phyloP scores from a whole-genome alignment of 2,888 invertebrate species.

The Drosophila stalkeri region DNA sequence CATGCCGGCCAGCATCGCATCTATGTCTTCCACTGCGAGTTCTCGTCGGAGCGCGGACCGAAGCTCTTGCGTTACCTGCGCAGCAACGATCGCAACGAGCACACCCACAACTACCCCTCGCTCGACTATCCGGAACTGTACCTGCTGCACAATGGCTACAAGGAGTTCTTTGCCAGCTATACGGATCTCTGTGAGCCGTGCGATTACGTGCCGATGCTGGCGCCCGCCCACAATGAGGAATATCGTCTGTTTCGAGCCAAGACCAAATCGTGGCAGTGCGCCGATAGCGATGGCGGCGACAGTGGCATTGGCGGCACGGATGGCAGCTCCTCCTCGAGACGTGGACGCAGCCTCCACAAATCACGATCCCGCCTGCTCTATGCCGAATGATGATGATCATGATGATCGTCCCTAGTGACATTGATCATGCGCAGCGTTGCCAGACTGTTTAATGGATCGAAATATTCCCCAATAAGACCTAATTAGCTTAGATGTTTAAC shows the following conservation, averaged over 20 bases:
- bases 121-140: conserved; percentile 97
- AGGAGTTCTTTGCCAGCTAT: conserved; percentile 91
- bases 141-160: conserved; percentile 95
- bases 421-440: conserved; percentile 3
- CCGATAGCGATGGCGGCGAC: conserved; percentile 84
- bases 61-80: conserved; percentile 94
- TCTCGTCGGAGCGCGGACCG: conserved; percentile 97
- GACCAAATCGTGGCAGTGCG: conserved; percentile 90
- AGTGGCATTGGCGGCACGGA: conserved; percentile 67
- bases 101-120: conserved; percentile 93
- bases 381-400: conserved; percentile 50
- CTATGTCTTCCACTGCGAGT: conserved; percentile 98
- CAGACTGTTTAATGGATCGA: neutral
- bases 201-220: conserved; percentile 93
- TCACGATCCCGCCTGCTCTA: conserved; percentile 84
- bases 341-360: conserved; percentile 77
- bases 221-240: conserved; percentile 90
- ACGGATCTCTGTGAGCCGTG: conserved; percentile 90
- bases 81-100: conserved; percentile 91
- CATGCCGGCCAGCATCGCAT: conserved; percentile 87
- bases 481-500: conserved; percentile 4
- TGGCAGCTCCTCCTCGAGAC: conserved; percentile 27
- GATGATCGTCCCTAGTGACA: neutral
- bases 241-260: conserved; percentile 91
- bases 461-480: neutral